These are phyloP conservation scores for Zaprionus capensis DNA, from an alignment of 1,140 invertebrate species.

Conservation along the genomic window DNA sequence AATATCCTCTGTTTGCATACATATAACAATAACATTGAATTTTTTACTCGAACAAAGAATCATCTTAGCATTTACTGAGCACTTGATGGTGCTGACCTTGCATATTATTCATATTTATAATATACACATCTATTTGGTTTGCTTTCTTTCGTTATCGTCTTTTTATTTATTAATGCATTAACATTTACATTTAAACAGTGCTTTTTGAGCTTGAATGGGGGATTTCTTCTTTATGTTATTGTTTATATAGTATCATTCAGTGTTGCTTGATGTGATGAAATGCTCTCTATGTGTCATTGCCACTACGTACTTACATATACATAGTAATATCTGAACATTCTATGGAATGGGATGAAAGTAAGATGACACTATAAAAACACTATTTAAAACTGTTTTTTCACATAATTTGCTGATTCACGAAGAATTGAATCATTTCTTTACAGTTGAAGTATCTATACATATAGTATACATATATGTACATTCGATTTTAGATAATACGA, in stretches of 20 bases:
- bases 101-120: background rate
- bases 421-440: slow-evolving; percentile 16
- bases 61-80: background rate
- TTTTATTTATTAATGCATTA: background rate
- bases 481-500: slow-evolving; percentile 32
- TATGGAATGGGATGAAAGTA: background rate
- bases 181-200: background rate
- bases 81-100: background rate
- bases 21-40: slow-evolving; percentile 1
- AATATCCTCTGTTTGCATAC: background rate
- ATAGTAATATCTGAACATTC: background rate
- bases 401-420: background rate
- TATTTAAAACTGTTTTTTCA: too few relatives aligned
- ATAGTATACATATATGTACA: slow-evolving; percentile 4
- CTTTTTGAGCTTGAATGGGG: background rate
- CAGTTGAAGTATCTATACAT: slow-evolving; percentile 42
- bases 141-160: background rate
- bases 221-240: background rate
- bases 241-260: background rate
- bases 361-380: background rate
- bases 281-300: background rate
- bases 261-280: slow-evolving; percentile 1
- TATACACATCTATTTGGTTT: background rate
- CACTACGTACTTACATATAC: background rate
- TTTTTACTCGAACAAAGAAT: background rate